Evolutionary conservation across 2,113 vertebrate genomes (phyloP).

Genomic region (Melanerpes formicivorus): DNA sequence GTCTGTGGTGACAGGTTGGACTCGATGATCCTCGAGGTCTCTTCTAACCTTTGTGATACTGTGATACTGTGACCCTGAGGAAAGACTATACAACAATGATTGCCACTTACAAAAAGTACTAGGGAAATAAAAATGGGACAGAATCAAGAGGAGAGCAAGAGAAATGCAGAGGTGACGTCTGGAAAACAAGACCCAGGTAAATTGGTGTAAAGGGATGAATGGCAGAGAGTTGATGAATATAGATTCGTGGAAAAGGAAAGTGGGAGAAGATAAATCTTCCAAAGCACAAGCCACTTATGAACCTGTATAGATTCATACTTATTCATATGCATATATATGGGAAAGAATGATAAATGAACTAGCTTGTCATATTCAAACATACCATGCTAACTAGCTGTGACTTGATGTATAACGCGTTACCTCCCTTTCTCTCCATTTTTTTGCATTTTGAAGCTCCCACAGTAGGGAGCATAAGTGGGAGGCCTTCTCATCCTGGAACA

Average conservation of each 20-base stretch:
- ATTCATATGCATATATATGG: neutral
- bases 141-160: neutral
- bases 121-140: neutral
- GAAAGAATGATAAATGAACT: neutral
- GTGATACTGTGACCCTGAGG: no score
- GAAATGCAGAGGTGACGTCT: neutral
- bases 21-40: no score
- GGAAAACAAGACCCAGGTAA: neutral
- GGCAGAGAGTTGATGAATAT: neutral
- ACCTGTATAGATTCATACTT: neutral
- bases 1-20: no score
- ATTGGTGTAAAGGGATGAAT: neutral
- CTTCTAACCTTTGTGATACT: no score
- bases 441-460: neutral
- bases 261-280: neutral
- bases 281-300: neutral
- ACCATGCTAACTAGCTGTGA: neutral
- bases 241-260: neutral
- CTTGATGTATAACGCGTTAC: neutral
- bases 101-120: neutral
- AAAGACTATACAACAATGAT: neutral
- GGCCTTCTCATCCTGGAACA: neutral
- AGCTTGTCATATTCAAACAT: neutral
- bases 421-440: neutral
- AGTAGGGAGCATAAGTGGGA: fast-evolving